Percentiles rank a stretch among this genome's conserved stretches.
Conservation (phyloP, 2,888 invertebrate species). For the Atethmia centrago region DNA sequence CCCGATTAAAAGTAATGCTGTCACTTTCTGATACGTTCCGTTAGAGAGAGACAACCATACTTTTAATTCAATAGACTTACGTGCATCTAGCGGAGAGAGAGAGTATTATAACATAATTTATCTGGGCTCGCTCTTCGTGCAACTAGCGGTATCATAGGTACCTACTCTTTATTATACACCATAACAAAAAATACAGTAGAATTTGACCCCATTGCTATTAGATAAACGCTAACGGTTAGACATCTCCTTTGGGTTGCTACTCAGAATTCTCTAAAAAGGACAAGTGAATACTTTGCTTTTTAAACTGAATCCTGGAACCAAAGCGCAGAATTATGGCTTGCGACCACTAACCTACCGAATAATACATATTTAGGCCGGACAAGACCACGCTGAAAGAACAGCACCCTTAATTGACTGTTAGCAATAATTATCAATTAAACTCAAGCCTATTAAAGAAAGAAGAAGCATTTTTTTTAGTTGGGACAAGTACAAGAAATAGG, state of each 20-base stretch:
- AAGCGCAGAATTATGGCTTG: not conserved
- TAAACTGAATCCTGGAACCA: not conserved
- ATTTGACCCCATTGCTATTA: not conserved
- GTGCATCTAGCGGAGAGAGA: too few relatives aligned
- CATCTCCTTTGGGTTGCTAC: not conserved
- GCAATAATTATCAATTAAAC: not conserved
- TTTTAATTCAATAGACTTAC: too few relatives aligned
- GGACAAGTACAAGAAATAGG: too few relatives aligned
- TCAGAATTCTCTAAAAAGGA: not conserved
- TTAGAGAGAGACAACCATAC: too few relatives aligned
- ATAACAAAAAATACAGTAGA: not conserved
- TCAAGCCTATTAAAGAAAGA: too few relatives aligned
- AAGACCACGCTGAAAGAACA: not conserved
- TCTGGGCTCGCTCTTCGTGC: too few relatives aligned
- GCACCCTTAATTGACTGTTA: not conserved
- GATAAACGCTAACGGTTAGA: not conserved
- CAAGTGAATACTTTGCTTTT: not conserved
- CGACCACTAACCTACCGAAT: too few relatives aligned
- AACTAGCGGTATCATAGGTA: too few relatives aligned
- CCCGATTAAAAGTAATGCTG: too few relatives aligned
- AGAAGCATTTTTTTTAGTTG: too few relatives aligned
- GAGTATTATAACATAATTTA: too few relatives aligned
- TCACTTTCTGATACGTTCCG: too few relatives aligned
- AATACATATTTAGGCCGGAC: not conserved
- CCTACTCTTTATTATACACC: not conserved